phyloP scores from a whole-genome alignment of 1,140 invertebrate genomes.

The Harlomillsia oculata region DNA sequence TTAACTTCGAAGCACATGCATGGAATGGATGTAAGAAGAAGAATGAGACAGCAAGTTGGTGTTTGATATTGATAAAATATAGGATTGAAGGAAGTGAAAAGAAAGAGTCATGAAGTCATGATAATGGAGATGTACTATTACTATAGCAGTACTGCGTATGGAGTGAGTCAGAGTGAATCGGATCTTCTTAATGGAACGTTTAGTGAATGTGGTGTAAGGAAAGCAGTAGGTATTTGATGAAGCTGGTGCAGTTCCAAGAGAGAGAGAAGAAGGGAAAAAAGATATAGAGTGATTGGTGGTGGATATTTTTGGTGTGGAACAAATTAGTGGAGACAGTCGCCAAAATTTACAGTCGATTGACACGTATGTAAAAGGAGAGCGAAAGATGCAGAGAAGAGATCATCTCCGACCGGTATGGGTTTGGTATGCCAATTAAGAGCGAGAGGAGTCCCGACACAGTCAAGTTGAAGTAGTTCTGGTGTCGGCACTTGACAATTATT shows the following conservation, averaged over 20 bases:
- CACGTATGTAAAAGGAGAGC: conserved; percentile 29
- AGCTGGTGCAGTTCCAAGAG: conserved; percentile 34
- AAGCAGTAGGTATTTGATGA: conserved; percentile 30
- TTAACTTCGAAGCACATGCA: too few species aligned
- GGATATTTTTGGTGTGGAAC: conserved; percentile 36
- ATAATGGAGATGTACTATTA: conserved; percentile 2
- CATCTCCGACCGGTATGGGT: conserved; percentile 17
- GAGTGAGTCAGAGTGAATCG: conserved; percentile 17
- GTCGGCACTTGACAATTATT: conserved; percentile 34
- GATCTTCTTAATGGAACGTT: conserved; percentile 30
- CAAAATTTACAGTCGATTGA: conserved; percentile 38
- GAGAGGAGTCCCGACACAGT: conserved; percentile 31
- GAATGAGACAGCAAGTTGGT: too few species aligned
- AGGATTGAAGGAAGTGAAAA: not conserved
- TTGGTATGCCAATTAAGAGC: conserved; percentile 36
- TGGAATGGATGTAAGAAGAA: too few species aligned
- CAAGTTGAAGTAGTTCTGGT: conserved; percentile 27
- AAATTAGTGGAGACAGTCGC: conserved; percentile 37
- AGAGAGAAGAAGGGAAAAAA: conserved; percentile 8
- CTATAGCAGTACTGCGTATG: conserved; percentile 1
- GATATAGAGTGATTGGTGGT: conserved; percentile 32
- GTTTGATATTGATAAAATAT: too few species aligned
- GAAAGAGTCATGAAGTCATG: not conserved
- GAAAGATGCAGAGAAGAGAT: conserved; percentile 19
- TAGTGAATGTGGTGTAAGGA: conserved; percentile 26